Conservation (phyloP, 2,797 vertebrate genomes). For the Rachycentron canadum region DNA sequence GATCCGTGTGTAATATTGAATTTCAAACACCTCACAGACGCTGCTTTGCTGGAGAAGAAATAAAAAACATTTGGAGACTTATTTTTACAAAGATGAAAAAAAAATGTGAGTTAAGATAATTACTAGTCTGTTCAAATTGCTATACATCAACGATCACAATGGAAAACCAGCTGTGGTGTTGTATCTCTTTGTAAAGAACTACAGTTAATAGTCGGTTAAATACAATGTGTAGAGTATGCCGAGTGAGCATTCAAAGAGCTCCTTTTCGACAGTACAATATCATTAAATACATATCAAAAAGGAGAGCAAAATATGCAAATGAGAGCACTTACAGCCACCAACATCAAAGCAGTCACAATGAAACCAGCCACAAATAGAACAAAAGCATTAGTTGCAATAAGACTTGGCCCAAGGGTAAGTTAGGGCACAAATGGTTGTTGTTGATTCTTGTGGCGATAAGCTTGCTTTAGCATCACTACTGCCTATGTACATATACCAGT, state of each 20-base stretch:
- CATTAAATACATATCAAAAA: conserved; percentile 81
- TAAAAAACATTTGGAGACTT: conserved; percentile 15
- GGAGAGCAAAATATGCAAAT: conserved; percentile 84
- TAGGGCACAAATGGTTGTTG: conserved; percentile 86
- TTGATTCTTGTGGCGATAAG: conserved; percentile 90
- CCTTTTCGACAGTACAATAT: conserved; percentile 72
- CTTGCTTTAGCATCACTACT: conserved; percentile 87
- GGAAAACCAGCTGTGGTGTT: conserved; percentile 36
- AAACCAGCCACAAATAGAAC: conserved; percentile 87
- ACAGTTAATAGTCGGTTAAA: conserved; percentile 54
- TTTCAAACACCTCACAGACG: conserved; percentile 67
- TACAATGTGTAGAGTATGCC: conserved; percentile 33
- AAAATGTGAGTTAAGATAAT: conserved; percentile 32
- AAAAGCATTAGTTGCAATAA: conserved; percentile 88
- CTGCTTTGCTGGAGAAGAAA: conserved; percentile 20
- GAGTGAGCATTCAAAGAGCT: conserved; percentile 67
- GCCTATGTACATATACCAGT: conserved; percentile 87
- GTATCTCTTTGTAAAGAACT: conserved; percentile 29
- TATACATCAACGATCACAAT: conserved; percentile 3
- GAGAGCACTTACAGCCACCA: conserved; percentile 76
- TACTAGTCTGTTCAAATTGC: conserved; percentile 41
- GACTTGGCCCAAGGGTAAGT: conserved; percentile 84
- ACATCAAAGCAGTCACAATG: conserved; percentile 87
- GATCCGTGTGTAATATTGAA: conserved; percentile 66
- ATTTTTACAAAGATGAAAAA: conserved; percentile 39